A percentile compares a stretch with the other conserved stretches of the same genome.
These are phyloP conservation scores for Xenopus petersii DNA, from an alignment of 2,797 vertebrate species.

Conservation along the genomic window DNA sequence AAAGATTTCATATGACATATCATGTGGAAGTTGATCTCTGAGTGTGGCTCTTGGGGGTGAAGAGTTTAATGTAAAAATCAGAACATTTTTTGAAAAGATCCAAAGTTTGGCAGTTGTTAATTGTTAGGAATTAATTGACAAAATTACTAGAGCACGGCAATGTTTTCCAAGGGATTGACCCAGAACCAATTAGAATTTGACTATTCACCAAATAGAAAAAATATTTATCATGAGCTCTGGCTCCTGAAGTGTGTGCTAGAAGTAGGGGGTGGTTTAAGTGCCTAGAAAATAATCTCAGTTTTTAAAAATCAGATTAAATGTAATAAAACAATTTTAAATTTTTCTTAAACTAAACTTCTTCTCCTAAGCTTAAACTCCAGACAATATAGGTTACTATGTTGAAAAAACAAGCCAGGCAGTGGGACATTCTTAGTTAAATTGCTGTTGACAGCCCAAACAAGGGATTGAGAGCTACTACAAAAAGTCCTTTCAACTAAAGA, in stretches of 20 bases:
- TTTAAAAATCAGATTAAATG: too few species aligned
- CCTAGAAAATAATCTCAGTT: too few species aligned
- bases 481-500: slow-evolving; percentile 73
- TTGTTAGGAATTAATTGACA: slow-evolving; percentile 80
- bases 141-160: slow-evolving; percentile 72
- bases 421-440: slow-evolving; percentile 70
- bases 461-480: slow-evolving; percentile 64
- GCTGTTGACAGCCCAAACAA: slow-evolving; percentile 75
- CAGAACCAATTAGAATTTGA: slow-evolving; percentile 81
- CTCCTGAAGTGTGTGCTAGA: slow-evolving; percentile 64
- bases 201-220: slow-evolving; percentile 64
- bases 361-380: slow-evolving; percentile 57
- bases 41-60: slow-evolving; percentile 41
- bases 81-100: slow-evolving; percentile 72
- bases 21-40: slow-evolving; percentile 42
- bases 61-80: slow-evolving; percentile 61
- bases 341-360: slow-evolving; percentile 40
- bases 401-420: slow-evolving; percentile 71
- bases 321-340: too few species aligned
- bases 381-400: slow-evolving; percentile 68
- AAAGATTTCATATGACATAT: slow-evolving; percentile 37
- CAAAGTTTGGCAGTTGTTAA: slow-evolving; percentile 73
- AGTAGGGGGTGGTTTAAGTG: slow-evolving; percentile 52
- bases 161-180: slow-evolving; percentile 73
- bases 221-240: slow-evolving; percentile 66